Evolutionary conservation across 2,888 invertebrate genomes (phyloP).

Genomic region (Leptura quadrifasciata): DNA sequence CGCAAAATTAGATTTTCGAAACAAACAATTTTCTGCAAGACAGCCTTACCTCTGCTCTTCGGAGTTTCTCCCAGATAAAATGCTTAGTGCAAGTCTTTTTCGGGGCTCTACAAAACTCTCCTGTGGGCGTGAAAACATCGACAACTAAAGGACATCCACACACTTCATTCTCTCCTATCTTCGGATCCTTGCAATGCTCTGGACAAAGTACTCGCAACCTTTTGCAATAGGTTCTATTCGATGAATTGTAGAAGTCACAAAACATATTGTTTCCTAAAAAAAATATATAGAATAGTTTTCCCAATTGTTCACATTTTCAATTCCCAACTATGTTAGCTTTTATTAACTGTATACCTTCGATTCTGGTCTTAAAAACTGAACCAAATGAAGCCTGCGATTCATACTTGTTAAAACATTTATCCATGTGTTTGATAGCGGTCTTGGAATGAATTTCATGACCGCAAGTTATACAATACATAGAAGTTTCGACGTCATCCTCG

Average conservation of each 20-base stretch:
- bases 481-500: conserved; percentile 82
- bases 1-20: no score
- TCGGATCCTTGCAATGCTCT: conserved; percentile 96
- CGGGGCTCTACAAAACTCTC: conserved; percentile 90
- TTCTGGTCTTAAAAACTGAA: conserved; percentile 93
- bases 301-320: no score
- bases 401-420: conserved; percentile 98
- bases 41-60: conserved; percentile 87
- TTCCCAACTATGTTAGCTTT: no score
- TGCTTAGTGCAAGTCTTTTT: conserved; percentile 95
- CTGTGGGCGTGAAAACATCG: conserved; percentile 89
- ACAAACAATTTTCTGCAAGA: no score
- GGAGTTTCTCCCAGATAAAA: conserved; percentile 96
- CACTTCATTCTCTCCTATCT: conserved; percentile 90
- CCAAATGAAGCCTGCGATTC: conserved; percentile 98
- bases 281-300: no score
- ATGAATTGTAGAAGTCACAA: conserved; percentile 95
- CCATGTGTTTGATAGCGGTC: conserved; percentile 96
- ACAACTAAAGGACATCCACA: conserved; percentile 95
- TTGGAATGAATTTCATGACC: conserved; percentile 95
- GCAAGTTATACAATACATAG: conserved; percentile 97
- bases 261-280: conserved; percentile 90
- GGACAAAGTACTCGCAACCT: conserved; percentile 96
- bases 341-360: conserved; percentile 80
- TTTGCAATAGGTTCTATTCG: conserved; percentile 95